Evolutionary conservation across 2,888 invertebrate genomes (phyloP), one percentile per base, ranked within the genome.

Genomic region (Muscina levida): DNA sequence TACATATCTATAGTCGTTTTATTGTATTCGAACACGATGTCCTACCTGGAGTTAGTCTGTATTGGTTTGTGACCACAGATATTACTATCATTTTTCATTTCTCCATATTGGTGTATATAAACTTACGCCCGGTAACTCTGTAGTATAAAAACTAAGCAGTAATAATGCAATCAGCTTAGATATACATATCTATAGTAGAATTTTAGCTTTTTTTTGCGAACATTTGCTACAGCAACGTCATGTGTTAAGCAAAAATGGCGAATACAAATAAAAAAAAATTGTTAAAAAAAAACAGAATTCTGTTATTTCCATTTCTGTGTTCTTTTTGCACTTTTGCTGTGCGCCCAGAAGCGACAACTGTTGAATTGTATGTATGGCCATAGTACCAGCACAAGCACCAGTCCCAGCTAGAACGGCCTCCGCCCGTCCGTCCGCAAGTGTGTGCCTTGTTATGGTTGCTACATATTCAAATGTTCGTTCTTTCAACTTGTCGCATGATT

Each of bases 321-420:
- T 39, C 13, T 19, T 42, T 26, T 42, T 62, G 39, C 48, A 67
- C 67, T 56, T 56, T n/a, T n/a, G n/a, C n/a, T 66, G 57, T 53
- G 56, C 44, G 62, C 59, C 82, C 79, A 67, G 46, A 82, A 73
- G 82, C 83, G 77, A 82, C 83, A 82, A 79, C 75, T 82, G 79
- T 79, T 83, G 83, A 82, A 82, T 82, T 81, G 81, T 70, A 31
- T 39, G 62, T 2, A 19, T 8, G 8, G 31, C 31, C 31, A 31
- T 8, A 31, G 31, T 8, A 31, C 13, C 37, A 4, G 31, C 31
- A n/a, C n/a, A 31, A n/a, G 37, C 31, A 56, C 19, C 44, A 57
- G 8, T 19, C 11, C 44, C 37, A 5, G 5, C 42, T 56, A 3
- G 31, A 31, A 3, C 31, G 8, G 8, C 4, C 8, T 5, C 8